Evolutionary conservation across 1,140 invertebrate genomes (phyloP).

Genomic region (Drosophila parabipectinata): DNA sequence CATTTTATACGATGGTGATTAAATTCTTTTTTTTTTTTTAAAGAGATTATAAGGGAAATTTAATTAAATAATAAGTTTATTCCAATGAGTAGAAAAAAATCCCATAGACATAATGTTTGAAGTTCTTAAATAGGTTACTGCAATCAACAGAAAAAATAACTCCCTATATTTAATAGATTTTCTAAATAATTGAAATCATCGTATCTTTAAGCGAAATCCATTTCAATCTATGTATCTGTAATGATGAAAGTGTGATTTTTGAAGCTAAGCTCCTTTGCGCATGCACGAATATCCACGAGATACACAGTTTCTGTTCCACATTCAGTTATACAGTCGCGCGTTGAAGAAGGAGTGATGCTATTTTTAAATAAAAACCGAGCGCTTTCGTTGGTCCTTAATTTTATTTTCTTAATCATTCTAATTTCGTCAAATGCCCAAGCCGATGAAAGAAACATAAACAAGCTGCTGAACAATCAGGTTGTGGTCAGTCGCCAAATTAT

Average conservation of each 20-base stretch:
- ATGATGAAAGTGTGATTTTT: slow-evolving; percentile 1
- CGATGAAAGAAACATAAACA: slow-evolving; percentile 76
- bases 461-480: slow-evolving; percentile 75
- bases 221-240: slow-evolving; percentile 3
- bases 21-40: background rate
- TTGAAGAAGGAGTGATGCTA: slow-evolving; percentile 51
- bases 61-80: too few relatives aligned
- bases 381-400: slow-evolving; percentile 48
- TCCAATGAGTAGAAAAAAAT: too few relatives aligned
- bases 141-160: background rate
- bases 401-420: slow-evolving; percentile 51
- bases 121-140: too few relatives aligned
- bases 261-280: slow-evolving; percentile 31
- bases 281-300: slow-evolving; percentile 33
- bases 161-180: background rate
- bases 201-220: slow-evolving; percentile 8
- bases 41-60: too few relatives aligned
- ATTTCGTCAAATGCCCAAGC: slow-evolving; percentile 53
- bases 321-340: slow-evolving; percentile 46
- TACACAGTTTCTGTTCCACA: slow-evolving; percentile 47
- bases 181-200: slow-evolving; percentile 4
- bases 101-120: too few relatives aligned
- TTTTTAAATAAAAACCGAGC: slow-evolving; percentile 54
- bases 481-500: slow-evolving; percentile 83
- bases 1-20: background rate